Conservation (phyloP, 2,113 vertebrate genomes). For the Pagrus major region DNA sequence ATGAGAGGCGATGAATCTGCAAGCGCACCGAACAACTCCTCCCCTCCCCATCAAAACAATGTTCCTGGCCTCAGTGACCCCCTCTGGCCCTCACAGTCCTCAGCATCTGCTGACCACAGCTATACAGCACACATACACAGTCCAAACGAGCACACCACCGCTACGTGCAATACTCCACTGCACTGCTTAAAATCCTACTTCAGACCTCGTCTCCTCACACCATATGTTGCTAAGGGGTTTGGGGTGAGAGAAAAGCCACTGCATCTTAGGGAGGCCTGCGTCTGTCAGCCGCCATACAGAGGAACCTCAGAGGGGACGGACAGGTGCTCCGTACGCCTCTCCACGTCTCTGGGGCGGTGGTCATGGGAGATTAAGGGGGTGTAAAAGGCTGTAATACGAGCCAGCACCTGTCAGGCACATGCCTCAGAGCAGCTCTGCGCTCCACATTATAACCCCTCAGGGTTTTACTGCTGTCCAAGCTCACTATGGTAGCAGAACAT, state of each 20-base stretch:
- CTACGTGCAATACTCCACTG: constrained; percentile 6
- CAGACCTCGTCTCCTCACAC: constrained; percentile 43
- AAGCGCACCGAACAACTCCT: constrained; percentile 15
- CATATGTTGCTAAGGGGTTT: constrained; percentile 60
- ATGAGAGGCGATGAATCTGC: constrained; percentile 33
- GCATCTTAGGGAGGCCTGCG: constrained; percentile 60
- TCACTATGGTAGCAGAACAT: constrained; percentile 24
- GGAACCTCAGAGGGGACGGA: constrained; percentile 49
- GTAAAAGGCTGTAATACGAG: constrained; percentile 74
- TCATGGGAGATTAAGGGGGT: constrained; percentile 75
- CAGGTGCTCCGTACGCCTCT: constrained; percentile 71
- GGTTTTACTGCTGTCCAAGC: constrained; percentile 14
- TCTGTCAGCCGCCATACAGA: constrained; percentile 60
- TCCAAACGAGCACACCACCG: constrained; percentile 3
- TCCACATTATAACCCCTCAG: constrained; percentile 32
- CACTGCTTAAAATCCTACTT: constrained; percentile 42
- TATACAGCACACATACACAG: constrained; percentile 31
- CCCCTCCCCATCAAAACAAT: constrained; percentile 52
- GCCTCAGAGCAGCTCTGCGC: constrained; percentile 48
- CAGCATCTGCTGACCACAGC: constrained; percentile 66
- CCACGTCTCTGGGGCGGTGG: constrained; percentile 59
- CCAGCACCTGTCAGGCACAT: constrained; percentile 79
- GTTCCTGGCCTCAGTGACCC: constrained; percentile 56
- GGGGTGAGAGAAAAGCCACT: constrained; percentile 62
- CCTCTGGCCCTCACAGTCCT: constrained; percentile 31